These are phyloP conservation scores for Pseudopleuronectes americanus DNA, from an alignment of 2,797 vertebrate genomes.

Conservation along the genomic window DNA sequence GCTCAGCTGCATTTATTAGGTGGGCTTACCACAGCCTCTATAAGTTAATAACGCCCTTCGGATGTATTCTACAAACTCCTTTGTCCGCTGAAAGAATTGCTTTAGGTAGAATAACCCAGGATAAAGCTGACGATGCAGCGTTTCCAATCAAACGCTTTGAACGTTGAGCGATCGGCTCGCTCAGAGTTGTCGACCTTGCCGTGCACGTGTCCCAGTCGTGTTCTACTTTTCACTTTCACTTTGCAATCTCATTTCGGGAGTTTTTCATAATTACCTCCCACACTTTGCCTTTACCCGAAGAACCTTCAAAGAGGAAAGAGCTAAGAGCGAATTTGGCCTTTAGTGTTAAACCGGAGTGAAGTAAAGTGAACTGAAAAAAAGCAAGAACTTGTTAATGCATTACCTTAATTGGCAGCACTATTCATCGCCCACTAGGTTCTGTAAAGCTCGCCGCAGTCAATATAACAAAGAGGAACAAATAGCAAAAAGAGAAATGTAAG, in stretches of 20 bases:
- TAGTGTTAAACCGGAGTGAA: neutral
- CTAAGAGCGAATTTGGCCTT: conserved; percentile 12
- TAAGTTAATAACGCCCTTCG: neutral
- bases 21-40: conserved; percentile 1
- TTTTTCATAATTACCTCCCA: conserved; percentile 31
- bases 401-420: neutral
- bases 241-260: conserved; percentile 44
- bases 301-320: conserved; percentile 15
- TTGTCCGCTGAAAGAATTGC: conserved; percentile 1
- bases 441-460: too few species aligned
- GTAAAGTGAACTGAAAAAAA: neutral
- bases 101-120: conserved; percentile 15
- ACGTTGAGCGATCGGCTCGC: conserved; percentile 18
- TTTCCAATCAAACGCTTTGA: conserved; percentile 37
- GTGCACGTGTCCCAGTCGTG: conserved; percentile 28
- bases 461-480: neutral
- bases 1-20: conserved; percentile 26
- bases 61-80: conserved; percentile 4
- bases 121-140: conserved; percentile 21
- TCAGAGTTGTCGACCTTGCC: conserved; percentile 50
- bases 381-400: neutral
- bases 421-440: too few species aligned
- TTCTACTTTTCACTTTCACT: conserved; percentile 55
- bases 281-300: neutral
- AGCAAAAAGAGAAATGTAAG: neutral